phyloP scores from a whole-genome alignment of 2,113 vertebrate genomes.

The Hydrolagus affinis region DNA sequence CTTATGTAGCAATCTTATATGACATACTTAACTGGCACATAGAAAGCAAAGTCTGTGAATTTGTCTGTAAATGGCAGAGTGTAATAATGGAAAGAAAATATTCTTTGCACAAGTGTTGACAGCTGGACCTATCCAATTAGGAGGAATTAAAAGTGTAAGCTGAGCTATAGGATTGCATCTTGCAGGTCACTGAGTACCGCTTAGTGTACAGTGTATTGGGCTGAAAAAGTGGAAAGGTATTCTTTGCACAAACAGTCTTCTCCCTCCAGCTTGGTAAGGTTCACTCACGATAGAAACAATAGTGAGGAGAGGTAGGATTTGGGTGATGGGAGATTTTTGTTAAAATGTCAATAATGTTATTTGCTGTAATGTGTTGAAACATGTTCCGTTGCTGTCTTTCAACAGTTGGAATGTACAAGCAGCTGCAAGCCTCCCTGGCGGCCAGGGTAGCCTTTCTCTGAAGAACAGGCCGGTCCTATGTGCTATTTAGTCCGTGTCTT shows the following conservation, averaged over 20 bases:
- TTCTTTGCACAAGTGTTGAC: neutral
- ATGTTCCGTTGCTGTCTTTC: neutral
- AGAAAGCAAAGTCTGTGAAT: neutral
- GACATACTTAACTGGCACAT: too few relatives aligned
- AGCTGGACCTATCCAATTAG: neutral
- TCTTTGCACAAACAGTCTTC: neutral
- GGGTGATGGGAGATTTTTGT: too few relatives aligned
- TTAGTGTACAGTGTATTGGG: neutral
- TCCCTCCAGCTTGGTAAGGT: neutral
- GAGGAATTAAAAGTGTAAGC: neutral
- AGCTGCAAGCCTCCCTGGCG: constrained; percentile 1
- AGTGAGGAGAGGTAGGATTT: neutral
- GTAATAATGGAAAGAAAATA: constrained; percentile 7
- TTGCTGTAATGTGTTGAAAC: neutral
- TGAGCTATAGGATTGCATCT: neutral
- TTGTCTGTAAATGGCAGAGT: neutral
- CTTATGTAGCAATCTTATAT: neutral
- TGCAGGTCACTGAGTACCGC: neutral
- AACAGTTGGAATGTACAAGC: neutral
- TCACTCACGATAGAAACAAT: neutral
- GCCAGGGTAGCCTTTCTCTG: neutral
- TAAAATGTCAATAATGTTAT: neutral
- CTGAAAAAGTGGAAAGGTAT: neutral
- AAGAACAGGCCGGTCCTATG: neutral
- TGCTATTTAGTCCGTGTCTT: neutral